A percentile compares a stretch with the other conserved stretches of the same genome.
phyloP scores from a whole-genome alignment of 2,888 invertebrate genomes.

The Rhimphoctona megacephalus region DNA sequence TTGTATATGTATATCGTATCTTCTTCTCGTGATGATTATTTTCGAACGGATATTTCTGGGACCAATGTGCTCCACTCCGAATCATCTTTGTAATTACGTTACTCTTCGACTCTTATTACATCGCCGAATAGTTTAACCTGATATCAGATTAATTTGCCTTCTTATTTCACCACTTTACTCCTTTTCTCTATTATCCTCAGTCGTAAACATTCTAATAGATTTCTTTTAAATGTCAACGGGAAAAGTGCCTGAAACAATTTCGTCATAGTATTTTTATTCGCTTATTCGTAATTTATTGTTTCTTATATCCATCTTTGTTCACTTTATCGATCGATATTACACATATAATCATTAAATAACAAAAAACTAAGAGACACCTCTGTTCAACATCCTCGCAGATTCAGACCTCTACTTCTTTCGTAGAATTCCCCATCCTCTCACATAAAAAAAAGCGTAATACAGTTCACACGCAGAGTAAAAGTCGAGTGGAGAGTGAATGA shows the following conservation, averaged over 20 bases:
- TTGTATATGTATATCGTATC: slow-evolving; percentile 4
- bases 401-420: background rate
- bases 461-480: background rate
- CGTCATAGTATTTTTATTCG: too few relatives aligned
- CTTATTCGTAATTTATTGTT: too few relatives aligned
- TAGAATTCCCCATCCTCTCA: background rate
- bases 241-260: too few relatives aligned
- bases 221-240: background rate
- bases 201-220: background rate
- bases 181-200: background rate
- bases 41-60: slow-evolving; percentile 18
- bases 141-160: background rate
- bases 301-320: background rate
- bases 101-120: background rate
- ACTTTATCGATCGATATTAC: background rate
- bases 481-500: slow-evolving; percentile 35
- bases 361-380: background rate
- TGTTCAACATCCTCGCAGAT: background rate
- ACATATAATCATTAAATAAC: background rate
- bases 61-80: background rate
- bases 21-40: slow-evolving; percentile 42
- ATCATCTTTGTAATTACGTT: slow-evolving; percentile 28
- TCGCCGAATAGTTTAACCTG: slow-evolving; percentile 2
- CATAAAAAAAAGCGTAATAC: background rate
- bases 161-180: background rate